Base-by-base conservation (phyloP, 2,888 invertebrate species). In the Melikaiella ostensackeni region DNA sequence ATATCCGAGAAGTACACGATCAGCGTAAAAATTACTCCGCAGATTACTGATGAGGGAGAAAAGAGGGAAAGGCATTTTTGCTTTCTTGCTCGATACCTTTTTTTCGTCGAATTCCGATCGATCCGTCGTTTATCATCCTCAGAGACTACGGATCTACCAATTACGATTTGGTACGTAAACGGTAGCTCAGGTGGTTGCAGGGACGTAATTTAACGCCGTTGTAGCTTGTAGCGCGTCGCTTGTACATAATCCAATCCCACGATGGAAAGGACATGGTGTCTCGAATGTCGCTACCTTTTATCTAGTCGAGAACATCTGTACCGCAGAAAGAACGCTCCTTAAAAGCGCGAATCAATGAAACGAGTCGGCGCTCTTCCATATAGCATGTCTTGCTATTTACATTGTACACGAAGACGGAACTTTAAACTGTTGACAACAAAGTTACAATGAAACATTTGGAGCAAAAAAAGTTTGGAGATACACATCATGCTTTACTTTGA, bases 1-100 rank as follows among this genome's bases (percentile, higher is more conserved):
- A 88, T 83, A 74, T 75, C 78, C 76, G 78, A 78, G 79, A 82
- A 82, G 79, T 82, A 82, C 80, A 80, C 77, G 33, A 33, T 8
- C 33, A 62, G 62, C 30, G 30, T 9, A 62, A 33, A 62, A 33
- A 62, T 62, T 8, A 62, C 8, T 33, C 1, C 7, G n/a, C 30
- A 33, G 33, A 62, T 30, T 30, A 0, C 62, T n/a, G n/a, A 62
- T 11, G n/a, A 27, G 16, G 30, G 50, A 50, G 50, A 9, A 33
- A 35, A n/a, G 5, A 57, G n/a, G 24, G 24, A 5, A 24, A 57
- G 13, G 57, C 13, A 57, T 57, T 57, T 57, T 57, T 57, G 13
- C 13, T 57, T 24, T 11, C 57, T 4, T 57, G 1, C 24, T 57
- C 57, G 21, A 24, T 24, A 24, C 11, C 21, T 13, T 57, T 11